Evolutionary conservation across 1,140 invertebrate genomes (phyloP).

Genomic region (Mamestra configurata): DNA sequence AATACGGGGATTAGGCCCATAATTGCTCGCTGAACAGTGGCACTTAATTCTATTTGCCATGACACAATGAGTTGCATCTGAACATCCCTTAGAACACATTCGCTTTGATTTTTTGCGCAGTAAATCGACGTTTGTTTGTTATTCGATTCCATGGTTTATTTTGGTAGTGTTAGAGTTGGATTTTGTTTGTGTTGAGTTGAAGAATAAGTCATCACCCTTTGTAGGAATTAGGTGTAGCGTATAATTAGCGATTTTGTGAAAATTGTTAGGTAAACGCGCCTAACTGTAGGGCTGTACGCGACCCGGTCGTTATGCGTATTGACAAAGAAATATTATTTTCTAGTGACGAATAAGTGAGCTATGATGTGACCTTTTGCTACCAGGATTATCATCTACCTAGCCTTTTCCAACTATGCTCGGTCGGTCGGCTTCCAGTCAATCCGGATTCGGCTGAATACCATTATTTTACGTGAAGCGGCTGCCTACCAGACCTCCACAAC

Average conservation of each 20-base stretch:
- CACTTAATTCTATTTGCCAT: constrained; percentile 51
- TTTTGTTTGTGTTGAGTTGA: constrained; percentile 55
- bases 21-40: constrained; percentile 50
- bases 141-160: constrained; percentile 58
- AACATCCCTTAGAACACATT: constrained; percentile 86
- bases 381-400: too few species aligned
- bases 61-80: constrained; percentile 74
- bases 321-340: neutral
- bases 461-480: too few species aligned
- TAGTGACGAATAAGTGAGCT: neutral
- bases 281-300: constrained; percentile 26
- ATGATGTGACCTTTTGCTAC: neutral
- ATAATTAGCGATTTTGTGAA: constrained; percentile 85
- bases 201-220: constrained; percentile 76
- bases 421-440: too few species aligned
- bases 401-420: too few species aligned
- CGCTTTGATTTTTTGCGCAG: constrained; percentile 63
- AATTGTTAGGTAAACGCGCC: constrained; percentile 84
- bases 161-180: constrained; percentile 48
- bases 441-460: too few species aligned
- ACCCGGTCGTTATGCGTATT: neutral
- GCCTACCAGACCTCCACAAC: too few species aligned
- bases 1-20: constrained; percentile 37
- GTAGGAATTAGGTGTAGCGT: constrained; percentile 80
- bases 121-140: constrained; percentile 59